Conservation (phyloP, 1,140 invertebrate genomes). For the Anoplophora glabripennis region DNA sequence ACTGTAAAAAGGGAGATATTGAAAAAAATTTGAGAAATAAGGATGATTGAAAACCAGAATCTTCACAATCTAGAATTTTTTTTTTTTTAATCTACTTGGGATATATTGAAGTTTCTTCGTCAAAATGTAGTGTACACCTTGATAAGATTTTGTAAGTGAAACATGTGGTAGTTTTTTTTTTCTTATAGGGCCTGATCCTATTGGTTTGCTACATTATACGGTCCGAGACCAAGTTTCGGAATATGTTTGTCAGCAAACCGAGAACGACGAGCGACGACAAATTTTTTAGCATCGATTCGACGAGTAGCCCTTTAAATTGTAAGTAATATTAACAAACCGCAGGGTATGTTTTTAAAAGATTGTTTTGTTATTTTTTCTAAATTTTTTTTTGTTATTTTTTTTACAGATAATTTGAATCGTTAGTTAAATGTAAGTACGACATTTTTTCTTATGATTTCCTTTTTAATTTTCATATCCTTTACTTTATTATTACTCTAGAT, state of each 20-base stretch:
- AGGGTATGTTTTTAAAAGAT: background rate
- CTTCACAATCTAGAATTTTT: no score
- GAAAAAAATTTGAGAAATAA: no score
- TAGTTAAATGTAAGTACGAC: background rate
- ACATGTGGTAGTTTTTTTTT: background rate
- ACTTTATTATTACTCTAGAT: no score
- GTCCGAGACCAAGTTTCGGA: conserved; percentile 28
- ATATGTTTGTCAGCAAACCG: conserved; percentile 22
- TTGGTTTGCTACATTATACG: conserved; percentile 34
- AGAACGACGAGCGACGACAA: conserved; percentile 18
- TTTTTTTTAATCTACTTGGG: no score
- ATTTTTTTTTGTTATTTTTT: background rate
- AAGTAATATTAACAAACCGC: conserved; percentile 16
- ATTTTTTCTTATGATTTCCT: background rate
- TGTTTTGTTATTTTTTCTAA: background rate
- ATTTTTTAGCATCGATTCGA: conserved; percentile 31
- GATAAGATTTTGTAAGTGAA: no score
- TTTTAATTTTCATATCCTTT: background rate
- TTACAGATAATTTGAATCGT: background rate
- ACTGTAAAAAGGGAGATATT: no score
- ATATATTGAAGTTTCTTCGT: no score
- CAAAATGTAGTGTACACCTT: no score
- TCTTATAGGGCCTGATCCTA: conserved; percentile 30
- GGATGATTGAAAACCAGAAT: no score
- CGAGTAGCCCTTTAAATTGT: conserved; percentile 31